phyloP scores from a whole-genome alignment of 2,797 vertebrate genomes.

The Hyperoplus lanceolatus region DNA sequence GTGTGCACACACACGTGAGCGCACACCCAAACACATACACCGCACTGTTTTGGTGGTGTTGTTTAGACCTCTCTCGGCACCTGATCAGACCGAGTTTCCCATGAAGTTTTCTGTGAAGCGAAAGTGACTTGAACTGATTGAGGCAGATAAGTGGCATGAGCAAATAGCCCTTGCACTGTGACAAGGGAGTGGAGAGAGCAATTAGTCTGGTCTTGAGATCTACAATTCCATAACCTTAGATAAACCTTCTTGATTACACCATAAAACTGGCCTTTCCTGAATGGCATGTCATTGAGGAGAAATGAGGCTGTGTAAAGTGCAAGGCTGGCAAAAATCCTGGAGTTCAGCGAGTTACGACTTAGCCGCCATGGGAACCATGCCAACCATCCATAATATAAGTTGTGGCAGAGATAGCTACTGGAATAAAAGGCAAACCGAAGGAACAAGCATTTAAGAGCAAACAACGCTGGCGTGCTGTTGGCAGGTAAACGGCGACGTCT shows the following conservation, averaged over 20 bases:
- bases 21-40: not conserved
- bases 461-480: constrained; percentile 33
- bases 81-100: constrained; percentile 73
- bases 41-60: constrained; percentile 49
- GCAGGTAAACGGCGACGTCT: constrained; percentile 32
- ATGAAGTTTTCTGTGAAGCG: constrained; percentile 71
- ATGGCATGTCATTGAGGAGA: constrained; percentile 66
- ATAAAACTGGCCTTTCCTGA: constrained; percentile 74
- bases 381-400: constrained; percentile 58
- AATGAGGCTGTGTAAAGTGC: constrained; percentile 61
- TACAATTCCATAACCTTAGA: constrained; percentile 76
- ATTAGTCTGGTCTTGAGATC: constrained; percentile 69
- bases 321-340: constrained; percentile 71
- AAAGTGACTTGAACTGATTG: constrained; percentile 76
- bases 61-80: constrained; percentile 66
- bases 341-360: constrained; percentile 68
- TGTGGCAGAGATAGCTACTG: constrained; percentile 53
- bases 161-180: constrained; percentile 72
- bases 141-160: constrained; percentile 70
- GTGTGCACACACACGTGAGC: not conserved
- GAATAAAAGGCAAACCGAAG: constrained; percentile 37
- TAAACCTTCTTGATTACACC: constrained; percentile 76
- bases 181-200: constrained; percentile 68
- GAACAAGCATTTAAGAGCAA: constrained; percentile 32
- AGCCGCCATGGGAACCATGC: constrained; percentile 54